Conservation (phyloP, 2,888 invertebrate genomes). For the Spatulosminthurus flaviceps region DNA sequence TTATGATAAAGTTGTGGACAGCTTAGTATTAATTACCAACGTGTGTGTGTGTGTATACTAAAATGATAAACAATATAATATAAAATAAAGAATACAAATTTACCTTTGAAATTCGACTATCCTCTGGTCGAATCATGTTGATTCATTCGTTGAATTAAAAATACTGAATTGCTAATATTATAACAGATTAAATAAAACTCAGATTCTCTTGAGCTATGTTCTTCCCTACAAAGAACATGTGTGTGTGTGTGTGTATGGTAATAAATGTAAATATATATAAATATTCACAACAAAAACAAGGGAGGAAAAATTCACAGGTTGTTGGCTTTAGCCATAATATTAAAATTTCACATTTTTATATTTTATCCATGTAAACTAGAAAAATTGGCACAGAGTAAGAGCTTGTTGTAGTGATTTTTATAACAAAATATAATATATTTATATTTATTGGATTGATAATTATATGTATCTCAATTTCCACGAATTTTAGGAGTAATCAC, state of each 20-base stretch:
- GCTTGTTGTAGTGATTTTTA: not conserved
- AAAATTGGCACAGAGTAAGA: not conserved
- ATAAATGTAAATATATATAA: too few relatives aligned
- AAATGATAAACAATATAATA: too few relatives aligned
- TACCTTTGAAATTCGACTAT: slow-evolving; percentile 47
- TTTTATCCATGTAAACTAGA: slow-evolving; percentile 2
- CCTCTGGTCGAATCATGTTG: slow-evolving; percentile 44
- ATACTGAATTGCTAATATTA: not conserved
- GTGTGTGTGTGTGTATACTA: too few relatives aligned
- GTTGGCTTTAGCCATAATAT: not conserved
- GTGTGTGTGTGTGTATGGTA: too few relatives aligned
- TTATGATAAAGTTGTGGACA: too few relatives aligned
- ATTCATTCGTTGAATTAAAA: not conserved
- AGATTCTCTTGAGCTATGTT: not conserved
- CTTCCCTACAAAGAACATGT: too few relatives aligned
- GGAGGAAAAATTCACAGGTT: not conserved
- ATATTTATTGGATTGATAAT: not conserved
- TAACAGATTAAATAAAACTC: not conserved
- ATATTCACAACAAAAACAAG: too few relatives aligned
- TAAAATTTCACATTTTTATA: slow-evolving; percentile 10
- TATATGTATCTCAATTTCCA: too few relatives aligned
- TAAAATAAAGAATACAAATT: slow-evolving; percentile 15
- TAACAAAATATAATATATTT: slow-evolving; percentile 8
- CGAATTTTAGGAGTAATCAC: slow-evolving; percentile 7
- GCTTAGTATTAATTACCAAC: too few relatives aligned